These are phyloP conservation scores for Lithosia quadra DNA, from an alignment of 2,888 invertebrate species.

Conservation along the genomic window DNA sequence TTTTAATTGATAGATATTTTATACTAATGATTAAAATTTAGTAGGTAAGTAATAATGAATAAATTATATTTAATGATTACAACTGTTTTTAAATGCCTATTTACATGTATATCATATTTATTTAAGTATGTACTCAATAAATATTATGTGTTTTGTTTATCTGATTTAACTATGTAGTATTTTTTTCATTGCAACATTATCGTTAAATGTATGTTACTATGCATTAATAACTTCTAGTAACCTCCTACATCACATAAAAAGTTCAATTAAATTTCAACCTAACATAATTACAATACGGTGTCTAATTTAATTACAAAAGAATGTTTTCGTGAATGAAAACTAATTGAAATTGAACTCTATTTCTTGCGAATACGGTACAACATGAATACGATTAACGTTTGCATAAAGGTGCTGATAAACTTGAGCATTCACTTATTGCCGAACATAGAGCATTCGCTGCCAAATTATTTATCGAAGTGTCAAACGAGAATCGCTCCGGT, in stretches of 20 bases:
- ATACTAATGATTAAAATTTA: no score
- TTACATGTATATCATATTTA: no score
- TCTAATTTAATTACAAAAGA: not conserved
- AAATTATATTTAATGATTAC: no score
- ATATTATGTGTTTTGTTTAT: no score
- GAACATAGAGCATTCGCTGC: not conserved
- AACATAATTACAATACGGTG: not conserved
- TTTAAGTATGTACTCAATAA: no score
- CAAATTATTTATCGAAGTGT: no score
- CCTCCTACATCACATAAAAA: not conserved
- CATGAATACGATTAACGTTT: not conserved
- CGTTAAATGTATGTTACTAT: not conserved
- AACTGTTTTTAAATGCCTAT: no score
- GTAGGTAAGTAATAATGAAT: no score
- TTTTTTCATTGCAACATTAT: not conserved
- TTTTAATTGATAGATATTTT: no score
- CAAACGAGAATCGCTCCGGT: no score
- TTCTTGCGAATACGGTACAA: not conserved
- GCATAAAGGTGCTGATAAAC: not conserved
- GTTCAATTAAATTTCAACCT: not conserved
- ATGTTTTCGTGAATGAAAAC: not conserved
- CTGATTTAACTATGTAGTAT: no score
- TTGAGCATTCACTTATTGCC: not conserved
- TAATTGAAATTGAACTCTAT: not conserved
- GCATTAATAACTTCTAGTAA: conserved; percentile 1